Base-by-base conservation (phyloP, 1,140 invertebrate species). In the Hylyphantes graminicola region DNA sequence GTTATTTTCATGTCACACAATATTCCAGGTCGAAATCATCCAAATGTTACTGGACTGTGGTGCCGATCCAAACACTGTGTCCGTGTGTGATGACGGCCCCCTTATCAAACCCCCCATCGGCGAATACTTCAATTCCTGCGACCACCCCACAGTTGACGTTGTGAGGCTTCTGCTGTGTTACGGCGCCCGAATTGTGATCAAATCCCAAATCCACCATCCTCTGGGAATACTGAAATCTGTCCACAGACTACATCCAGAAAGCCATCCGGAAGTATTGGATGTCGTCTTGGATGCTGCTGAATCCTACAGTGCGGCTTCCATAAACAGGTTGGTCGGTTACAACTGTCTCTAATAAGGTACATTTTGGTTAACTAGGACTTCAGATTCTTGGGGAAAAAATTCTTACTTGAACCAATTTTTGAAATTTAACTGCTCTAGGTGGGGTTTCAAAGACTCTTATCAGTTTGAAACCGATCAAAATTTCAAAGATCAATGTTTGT, bases 121-220 rank as follows among this genome's bases (percentile, higher is more conserved):
- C 0, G 95, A 97, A 89, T 96, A 97, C 88, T 91, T 97, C 63
- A 93, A 94, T 5, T 94, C 94, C 70, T 95, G 94, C 86, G 91
- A 93, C 54, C 92, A 93, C 12, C 94, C 94, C 0, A 92, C 92
- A 48, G 90, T 92, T 0, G 91, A 93, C 11, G 91, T 96, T 6
- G 92, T 97, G 0, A 90, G 92, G 1, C 86, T 95, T n/a, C 89
- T 97, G 53, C 90, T 97, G 0, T 92, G 92, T 88, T 93, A 96
- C 88, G 96, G 96, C 0, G 95, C 95, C 0, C 92, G 83, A 59
- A 88, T 90, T 11, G 82, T 87, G 7, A 50, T 87, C 19, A 86
- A 86, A 53, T 94, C 94, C 4, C 95, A 96, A 84, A 95, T 94
- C 86, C 91, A 94, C 57, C 94, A 96, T 88, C 94, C 94, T 0